These are phyloP conservation scores for Drosophila triauraria DNA, from an alignment of 1,140 invertebrate species.

Conservation along the genomic window DNA sequence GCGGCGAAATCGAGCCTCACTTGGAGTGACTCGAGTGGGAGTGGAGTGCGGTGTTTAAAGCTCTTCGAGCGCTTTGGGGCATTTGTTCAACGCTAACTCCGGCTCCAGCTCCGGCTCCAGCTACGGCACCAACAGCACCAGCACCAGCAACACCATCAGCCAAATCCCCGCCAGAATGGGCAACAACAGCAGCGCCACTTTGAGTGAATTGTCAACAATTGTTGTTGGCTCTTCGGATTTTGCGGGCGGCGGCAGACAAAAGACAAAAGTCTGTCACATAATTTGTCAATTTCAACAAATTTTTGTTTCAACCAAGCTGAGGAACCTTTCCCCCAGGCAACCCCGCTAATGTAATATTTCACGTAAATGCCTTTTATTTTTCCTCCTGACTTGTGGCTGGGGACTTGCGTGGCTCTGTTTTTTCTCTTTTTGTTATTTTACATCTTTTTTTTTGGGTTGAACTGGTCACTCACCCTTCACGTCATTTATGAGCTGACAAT, in stretches of 20 bases:
- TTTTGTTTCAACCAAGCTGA: slow-evolving; percentile 29
- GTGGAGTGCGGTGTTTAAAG: slow-evolving; percentile 71
- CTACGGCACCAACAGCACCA: slow-evolving; percentile 4
- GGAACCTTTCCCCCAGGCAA: background rate
- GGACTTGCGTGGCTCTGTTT: slow-evolving; percentile 15
- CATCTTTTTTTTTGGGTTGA: background rate
- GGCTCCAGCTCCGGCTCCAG: slow-evolving; percentile 35
- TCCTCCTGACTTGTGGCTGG: slow-evolving; percentile 25
- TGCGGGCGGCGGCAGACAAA: slow-evolving; percentile 66
- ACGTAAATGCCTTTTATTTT: slow-evolving; percentile 71
- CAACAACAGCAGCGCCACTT: slow-evolving; percentile 48
- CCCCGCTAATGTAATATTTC: slow-evolving; percentile 66
- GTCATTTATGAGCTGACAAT: slow-evolving; percentile 70
- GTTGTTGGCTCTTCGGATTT: slow-evolving; percentile 79
- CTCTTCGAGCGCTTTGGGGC: slow-evolving; percentile 80
- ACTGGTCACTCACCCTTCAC: slow-evolving; percentile 62
- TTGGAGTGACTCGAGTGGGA: slow-evolving; percentile 60
- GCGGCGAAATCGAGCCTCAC: slow-evolving; percentile 72
- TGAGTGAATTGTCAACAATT: slow-evolving; percentile 83
- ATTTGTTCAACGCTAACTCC: slow-evolving; percentile 74
- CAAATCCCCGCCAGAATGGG: slow-evolving; percentile 1
- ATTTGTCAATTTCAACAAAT: slow-evolving; percentile 81
- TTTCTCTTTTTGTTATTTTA: slow-evolving; percentile 8
- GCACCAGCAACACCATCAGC: slow-evolving; percentile 3
- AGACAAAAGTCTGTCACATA: slow-evolving; percentile 81